Base-by-base conservation (phyloP, 2,797 vertebrate genomes). In the Rhadinocentrus ornatus region DNA sequence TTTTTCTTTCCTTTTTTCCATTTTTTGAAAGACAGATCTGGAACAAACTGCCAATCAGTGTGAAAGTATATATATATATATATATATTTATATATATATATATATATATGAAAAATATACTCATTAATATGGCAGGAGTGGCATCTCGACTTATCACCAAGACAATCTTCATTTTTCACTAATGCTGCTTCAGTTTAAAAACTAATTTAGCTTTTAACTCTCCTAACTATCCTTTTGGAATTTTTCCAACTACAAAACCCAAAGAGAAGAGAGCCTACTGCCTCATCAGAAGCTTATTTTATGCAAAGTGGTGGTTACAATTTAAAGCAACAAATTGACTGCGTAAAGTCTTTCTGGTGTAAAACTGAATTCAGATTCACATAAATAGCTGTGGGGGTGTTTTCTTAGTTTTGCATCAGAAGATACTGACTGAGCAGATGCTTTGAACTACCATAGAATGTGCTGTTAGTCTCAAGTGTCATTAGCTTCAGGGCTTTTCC, bases 401-500 rank as follows among this genome's bases (percentile, higher is more conserved):
- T 89, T 87, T 87, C 73, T 89, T 81, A 37, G 50, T 65, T 84
- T 75, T 80, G 78, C 67, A 86, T 92, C 91, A 82, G 75, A 86
- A 89, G 86, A 78, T 90, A 87, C 90, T 91, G 89, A 89, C 90
- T 84, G 84, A 89, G 85, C 89, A 90, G 87, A 87, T 82, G 90
- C 92, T 93, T 92, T 91, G 93, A 94, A 93, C 89, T 86, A 73
- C 85, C 86, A 80, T 77, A 91, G 91, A 92, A 92, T 92, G 92
- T 87, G 90, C 87, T 90, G 88, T 88, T 88, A 86, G 91, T 94
- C 91, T 95, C 93, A 87, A 91, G 91, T 94, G 92, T 94, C 93
- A 93, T 94, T 94, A 94, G 91, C 93, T 93, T 82, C 84, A 67
- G 92, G 92, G 91, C 88, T 90, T 92, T 94, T 90, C 82, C 86